A percentile compares a stretch with the other conserved stretches of the same genome.
Conservation (phyloP, 1,140 invertebrate species). For the Polypedilum vanderplanki region DNA sequence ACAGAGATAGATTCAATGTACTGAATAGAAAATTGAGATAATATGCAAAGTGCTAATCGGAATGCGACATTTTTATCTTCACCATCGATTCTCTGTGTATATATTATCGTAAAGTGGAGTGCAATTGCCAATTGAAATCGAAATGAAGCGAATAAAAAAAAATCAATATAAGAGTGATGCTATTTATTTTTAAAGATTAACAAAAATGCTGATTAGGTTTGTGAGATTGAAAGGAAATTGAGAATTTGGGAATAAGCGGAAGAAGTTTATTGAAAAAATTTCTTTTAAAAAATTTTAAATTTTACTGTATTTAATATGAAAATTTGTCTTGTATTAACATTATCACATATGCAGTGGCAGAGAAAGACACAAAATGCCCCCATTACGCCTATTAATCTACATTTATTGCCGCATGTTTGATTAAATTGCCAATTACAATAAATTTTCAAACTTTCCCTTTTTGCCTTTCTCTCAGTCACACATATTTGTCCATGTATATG, state of each 20-base stretch:
- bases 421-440: slow-evolving; percentile 29
- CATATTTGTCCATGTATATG: not conserved
- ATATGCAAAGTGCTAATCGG: slow-evolving; percentile 22
- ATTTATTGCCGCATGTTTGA: slow-evolving; percentile 27
- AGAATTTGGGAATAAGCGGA: no score
- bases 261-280: no score
- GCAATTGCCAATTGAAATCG: slow-evolving; percentile 6
- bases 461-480: not conserved
- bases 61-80: slow-evolving; percentile 4
- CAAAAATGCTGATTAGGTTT: no score
- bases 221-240: no score
- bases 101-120: not conserved
- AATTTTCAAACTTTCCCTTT: slow-evolving; percentile 3
- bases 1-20: not conserved
- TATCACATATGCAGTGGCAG: not conserved
- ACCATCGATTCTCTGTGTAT: not conserved
- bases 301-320: no score
- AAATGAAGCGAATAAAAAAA: not conserved
- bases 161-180: not conserved
- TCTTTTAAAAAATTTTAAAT: no score
- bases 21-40: not conserved
- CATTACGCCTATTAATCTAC: slow-evolving; percentile 22
- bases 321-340: not conserved
- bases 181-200: no score
- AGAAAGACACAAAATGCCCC: not conserved